These are phyloP conservation scores for Scaptomyza cyrtandrae DNA, from an alignment of 2,888 invertebrate genomes.

Conservation along the genomic window DNA sequence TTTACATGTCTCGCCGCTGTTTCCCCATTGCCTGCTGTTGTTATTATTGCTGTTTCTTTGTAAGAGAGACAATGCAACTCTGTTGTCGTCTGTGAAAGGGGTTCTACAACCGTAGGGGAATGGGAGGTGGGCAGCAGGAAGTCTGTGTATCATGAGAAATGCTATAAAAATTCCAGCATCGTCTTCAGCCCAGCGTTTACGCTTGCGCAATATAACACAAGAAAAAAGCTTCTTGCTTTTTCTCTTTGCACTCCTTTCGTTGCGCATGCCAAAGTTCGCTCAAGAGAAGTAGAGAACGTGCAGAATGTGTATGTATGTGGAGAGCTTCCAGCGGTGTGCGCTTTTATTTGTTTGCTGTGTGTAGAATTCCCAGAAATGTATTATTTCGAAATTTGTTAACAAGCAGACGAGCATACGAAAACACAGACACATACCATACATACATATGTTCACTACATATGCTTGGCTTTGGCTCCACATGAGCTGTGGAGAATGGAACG, in stretches of 20 bases:
- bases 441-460: neutral
- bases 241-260: slow-evolving; percentile 56
- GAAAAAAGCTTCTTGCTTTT: slow-evolving; percentile 55
- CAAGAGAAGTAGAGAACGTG: slow-evolving; percentile 21
- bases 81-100: slow-evolving; percentile 64
- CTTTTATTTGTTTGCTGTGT: slow-evolving; percentile 42
- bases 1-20: slow-evolving; percentile 66
- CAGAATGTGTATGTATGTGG: slow-evolving; percentile 14
- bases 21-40: slow-evolving; percentile 16
- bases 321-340: slow-evolving; percentile 25
- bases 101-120: slow-evolving; percentile 12
- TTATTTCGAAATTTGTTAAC: slow-evolving; percentile 78
- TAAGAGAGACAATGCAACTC: slow-evolving; percentile 66
- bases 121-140: slow-evolving; percentile 29
- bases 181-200: slow-evolving; percentile 42
- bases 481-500: slow-evolving; percentile 9
- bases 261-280: slow-evolving; percentile 71
- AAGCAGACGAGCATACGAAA: slow-evolving; percentile 48
- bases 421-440: slow-evolving; percentile 1
- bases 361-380: slow-evolving; percentile 71
- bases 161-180: slow-evolving; percentile 71
- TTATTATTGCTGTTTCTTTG: slow-evolving; percentile 24
- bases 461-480: slow-evolving; percentile 17
- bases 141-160: slow-evolving; percentile 64
- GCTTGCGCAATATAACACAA: slow-evolving; percentile 64